Conservation (phyloP, 2,888 invertebrate species). For the Cryptus armator region DNA sequence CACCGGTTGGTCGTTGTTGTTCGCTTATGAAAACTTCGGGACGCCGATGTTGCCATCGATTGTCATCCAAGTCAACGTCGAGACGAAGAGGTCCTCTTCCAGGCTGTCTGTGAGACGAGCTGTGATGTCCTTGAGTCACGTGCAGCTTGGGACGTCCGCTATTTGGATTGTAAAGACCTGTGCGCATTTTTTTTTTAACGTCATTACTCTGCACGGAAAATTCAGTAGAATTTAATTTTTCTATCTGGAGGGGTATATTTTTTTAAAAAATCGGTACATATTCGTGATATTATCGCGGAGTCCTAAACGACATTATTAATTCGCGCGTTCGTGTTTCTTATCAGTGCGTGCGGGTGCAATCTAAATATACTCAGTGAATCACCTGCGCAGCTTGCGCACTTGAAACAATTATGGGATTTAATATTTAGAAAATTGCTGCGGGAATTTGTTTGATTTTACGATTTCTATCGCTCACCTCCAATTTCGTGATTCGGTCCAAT, state of each 20-base stretch:
- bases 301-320: not conserved
- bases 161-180: conserved; percentile 64
- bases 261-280: not conserved
- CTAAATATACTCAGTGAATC: not conserved
- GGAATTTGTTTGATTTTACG: not conserved
- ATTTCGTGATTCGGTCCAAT: conserved; percentile 67
- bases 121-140: conserved; percentile 47
- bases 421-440: not conserved
- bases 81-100: conserved; percentile 65
- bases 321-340: not conserved
- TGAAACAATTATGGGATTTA: not conserved
- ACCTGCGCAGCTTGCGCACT: not conserved
- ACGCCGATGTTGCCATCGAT: conserved; percentile 63
- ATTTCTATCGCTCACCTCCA: conserved; percentile 61
- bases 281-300: not conserved
- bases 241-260: not conserved
- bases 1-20: conserved; percentile 41
- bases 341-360: not conserved
- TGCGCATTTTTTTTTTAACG: not conserved
- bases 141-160: conserved; percentile 51
- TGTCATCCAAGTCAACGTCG: conserved; percentile 58
- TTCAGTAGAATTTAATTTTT: not conserved
- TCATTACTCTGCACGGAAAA: not conserved
- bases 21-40: conserved; percentile 70
- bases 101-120: conserved; percentile 21